Percentiles rank a stretch among this genome's conserved stretches.
phyloP scores from a whole-genome alignment of 2,888 invertebrate species.

The Corbicula japonica region DNA sequence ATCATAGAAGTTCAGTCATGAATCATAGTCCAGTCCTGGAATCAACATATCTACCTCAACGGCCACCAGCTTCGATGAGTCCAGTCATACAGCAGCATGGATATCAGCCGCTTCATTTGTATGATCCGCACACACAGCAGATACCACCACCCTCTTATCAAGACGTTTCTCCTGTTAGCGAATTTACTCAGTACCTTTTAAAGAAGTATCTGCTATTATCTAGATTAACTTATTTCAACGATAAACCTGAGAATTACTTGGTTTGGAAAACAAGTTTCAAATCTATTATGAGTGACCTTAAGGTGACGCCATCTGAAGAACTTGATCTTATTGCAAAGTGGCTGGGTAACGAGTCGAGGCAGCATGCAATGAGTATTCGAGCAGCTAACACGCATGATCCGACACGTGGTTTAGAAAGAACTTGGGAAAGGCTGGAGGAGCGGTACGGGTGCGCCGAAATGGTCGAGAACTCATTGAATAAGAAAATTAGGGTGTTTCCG shows the following conservation, averaged over 20 bases:
- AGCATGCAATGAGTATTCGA: slow-evolving; percentile 34
- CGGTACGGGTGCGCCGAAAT: slow-evolving; percentile 39
- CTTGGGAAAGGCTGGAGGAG: slow-evolving; percentile 40
- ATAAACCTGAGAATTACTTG: slow-evolving; percentile 26
- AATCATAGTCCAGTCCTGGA: neutral
- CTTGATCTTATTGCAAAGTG: slow-evolving; percentile 32
- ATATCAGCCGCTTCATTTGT: slow-evolving; percentile 1
- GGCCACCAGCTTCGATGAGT: neutral
- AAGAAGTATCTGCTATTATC: slow-evolving; percentile 44
- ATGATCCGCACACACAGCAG: neutral
- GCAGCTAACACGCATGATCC: slow-evolving; percentile 25
- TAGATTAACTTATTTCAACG: slow-evolving; percentile 38
- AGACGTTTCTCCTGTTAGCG: neutral
- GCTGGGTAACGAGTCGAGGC: slow-evolving; percentile 18
- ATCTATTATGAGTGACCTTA: slow-evolving; percentile 31
- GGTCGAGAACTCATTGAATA: slow-evolving; percentile 11
- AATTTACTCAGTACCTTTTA: slow-evolving; percentile 27
- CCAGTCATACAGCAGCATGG: neutral
- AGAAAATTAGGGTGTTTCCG: slow-evolving; percentile 27
- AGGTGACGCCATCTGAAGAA: slow-evolving; percentile 31
- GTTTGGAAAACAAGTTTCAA: slow-evolving; percentile 42
- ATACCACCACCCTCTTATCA: neutral
- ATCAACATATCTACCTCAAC: neutral
- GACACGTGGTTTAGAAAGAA: slow-evolving; percentile 3
- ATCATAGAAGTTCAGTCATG: neutral